Base-by-base conservation (phyloP, 2,113 vertebrate species). In the Vicugna pacos region DNA sequence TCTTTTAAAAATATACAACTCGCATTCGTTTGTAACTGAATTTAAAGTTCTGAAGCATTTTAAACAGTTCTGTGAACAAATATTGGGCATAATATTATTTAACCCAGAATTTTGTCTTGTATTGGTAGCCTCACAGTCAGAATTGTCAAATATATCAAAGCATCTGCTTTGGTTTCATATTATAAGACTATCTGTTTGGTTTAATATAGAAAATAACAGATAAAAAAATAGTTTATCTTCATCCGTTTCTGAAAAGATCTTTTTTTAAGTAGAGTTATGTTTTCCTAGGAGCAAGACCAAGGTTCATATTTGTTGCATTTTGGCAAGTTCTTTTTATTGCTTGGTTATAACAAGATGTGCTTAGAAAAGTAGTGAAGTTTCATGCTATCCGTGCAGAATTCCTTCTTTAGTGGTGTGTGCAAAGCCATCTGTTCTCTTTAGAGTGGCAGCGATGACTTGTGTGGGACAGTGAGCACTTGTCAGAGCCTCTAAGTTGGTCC, bases 401-500 rank as follows among this genome's bases (percentile, higher is more conserved):
- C 77, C 22, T 96, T 94, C 95, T 95, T 95, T 42, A 94, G 79
- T 96, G 85, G 52, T 95, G 95, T 97, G 89, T 89, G 79, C 62
- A 96, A 75, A 95, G 46, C 91, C 95, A 97, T 97, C 96, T 98
- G 96, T 93, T 96, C 94, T 82, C 82, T 89, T 96, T 48, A 42
- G 73, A 87, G 64, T 17, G 1, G 67, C 69, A 48, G 52, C 28
- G 56, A 83, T 83, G 97, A 93, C 91, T 97, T 91, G 82, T 89
- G 87, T 72, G 82, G 94, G 96, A 93, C 86, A 94, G 86, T 75
- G 86, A 79, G 75, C 8, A 1, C 83, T 77, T 93, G 77, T 97
- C 94, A 94, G 89, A 0, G 20, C 82, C 89, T 89, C 69, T 92
- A 92, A 97, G 82, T 83, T 73, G 38, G 86, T 76, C 79, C 67